A percentile compares a stretch with the other conserved stretches of the same genome.
Conservation (phyloP, 1,140 invertebrate species). For the Phenacoccus solenopsis region DNA sequence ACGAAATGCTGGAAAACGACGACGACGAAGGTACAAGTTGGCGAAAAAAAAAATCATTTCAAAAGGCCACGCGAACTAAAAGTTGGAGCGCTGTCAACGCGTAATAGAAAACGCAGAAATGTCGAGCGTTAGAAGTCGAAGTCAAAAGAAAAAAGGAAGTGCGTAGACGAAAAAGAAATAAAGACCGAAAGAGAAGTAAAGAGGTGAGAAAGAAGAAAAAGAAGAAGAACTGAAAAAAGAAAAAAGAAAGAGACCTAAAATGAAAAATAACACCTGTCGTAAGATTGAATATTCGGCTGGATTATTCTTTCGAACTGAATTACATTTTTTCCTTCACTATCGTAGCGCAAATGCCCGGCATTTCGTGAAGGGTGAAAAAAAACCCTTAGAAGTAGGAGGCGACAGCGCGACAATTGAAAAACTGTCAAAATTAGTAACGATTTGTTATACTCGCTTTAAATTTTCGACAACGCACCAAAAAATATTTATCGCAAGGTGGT, state of each 20-base stretch:
- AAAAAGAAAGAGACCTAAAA: background rate
- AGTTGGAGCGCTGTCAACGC: background rate
- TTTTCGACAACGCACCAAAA: too few species aligned
- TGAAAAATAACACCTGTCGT: constrained; percentile 1
- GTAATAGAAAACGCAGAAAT: background rate
- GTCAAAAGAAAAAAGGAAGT: background rate
- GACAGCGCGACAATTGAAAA: background rate
- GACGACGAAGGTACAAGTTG: too few species aligned
- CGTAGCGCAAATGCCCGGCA: background rate
- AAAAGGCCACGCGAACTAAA: constrained; percentile 1
- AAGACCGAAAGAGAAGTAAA: too few species aligned
- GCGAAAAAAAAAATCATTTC: background rate
- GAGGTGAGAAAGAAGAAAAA: too few species aligned
- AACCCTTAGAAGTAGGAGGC: background rate
- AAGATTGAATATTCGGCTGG: constrained; percentile 1
- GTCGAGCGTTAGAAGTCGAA: background rate
- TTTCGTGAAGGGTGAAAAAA: background rate
- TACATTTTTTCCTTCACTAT: background rate
- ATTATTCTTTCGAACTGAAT: background rate
- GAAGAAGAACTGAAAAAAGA: background rate
- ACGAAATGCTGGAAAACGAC: too few species aligned
- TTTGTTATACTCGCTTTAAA: background rate
- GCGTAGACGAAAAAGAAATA: too few species aligned
- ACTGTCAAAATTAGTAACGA: constrained; percentile 1
- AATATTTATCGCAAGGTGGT: too few species aligned